These are phyloP conservation scores for Crambe crambe DNA, from an alignment of 37 sponge, comb jelly and placozoan genomes.

Conservation along the genomic window DNA sequence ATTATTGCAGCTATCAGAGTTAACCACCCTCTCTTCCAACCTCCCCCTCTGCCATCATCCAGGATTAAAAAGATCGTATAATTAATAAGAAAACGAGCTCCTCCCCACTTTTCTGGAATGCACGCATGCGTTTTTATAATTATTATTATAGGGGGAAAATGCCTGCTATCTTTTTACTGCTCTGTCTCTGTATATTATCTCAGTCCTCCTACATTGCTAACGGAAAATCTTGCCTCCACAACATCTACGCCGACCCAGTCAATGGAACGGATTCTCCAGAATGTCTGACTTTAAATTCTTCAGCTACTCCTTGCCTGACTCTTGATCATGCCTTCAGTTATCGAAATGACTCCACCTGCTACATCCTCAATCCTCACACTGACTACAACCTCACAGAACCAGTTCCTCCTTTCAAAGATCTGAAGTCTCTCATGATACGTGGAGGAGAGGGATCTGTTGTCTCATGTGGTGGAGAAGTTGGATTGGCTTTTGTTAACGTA, in stretches of 20 bases:
- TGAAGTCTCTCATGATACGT: slow-evolving; percentile 4
- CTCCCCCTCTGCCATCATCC: no score
- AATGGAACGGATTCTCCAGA: neutral
- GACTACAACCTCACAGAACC: neutral
- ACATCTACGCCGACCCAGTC: neutral
- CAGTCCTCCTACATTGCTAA: no score
- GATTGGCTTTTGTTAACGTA: slow-evolving; percentile 33
- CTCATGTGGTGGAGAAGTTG: neutral
- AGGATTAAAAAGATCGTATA: no score
- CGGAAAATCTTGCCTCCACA: no score
- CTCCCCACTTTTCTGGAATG: no score
- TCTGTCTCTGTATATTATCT: no score
- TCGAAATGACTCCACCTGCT: neutral
- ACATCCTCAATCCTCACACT: neutral
- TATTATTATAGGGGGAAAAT: no score
- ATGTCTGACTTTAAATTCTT: neutral
- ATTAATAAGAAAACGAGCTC: no score
- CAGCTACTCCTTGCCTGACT: neutral
- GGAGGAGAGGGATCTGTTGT: neutral
- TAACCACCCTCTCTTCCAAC: no score
- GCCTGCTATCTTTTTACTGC: no score
- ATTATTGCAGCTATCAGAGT: no score
- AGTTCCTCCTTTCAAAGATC: neutral
- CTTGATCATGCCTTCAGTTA: slow-evolving; percentile 1
- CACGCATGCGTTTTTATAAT: no score